A percentile compares a stretch with the other conserved stretches of the same genome.
Evolutionary conservation across 1,140 invertebrate genomes (phyloP).

Genomic region (Spodoptera litura): DNA sequence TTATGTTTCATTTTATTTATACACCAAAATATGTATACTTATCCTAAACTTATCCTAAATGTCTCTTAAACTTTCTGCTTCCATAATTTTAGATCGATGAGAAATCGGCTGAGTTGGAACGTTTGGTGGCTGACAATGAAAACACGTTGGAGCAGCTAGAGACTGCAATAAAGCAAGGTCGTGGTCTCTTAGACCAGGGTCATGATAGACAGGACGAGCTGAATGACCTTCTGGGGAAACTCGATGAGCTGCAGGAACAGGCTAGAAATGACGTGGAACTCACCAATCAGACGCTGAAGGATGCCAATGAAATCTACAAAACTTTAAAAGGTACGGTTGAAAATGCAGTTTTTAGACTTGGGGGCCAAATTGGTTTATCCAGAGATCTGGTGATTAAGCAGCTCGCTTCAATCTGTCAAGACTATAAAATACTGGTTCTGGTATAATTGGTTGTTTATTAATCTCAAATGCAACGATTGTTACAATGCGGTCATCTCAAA

Average conservation of each 20-base stretch:
- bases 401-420: no score
- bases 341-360: no score
- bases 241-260: constrained; percentile 90
- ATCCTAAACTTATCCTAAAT: no score
- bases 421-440: no score
- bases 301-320: constrained; percentile 94
- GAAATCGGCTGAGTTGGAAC: constrained; percentile 75
- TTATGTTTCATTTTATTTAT: neutral
- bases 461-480: no score
- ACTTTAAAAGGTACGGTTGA: constrained; percentile 91
- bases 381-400: neutral
- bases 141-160: constrained; percentile 70
- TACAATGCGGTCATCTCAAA: no score
- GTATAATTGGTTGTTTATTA: no score
- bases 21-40: neutral
- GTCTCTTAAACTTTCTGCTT: no score
- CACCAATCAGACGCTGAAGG: constrained; percentile 94
- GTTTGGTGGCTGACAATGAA: constrained; percentile 77
- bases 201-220: constrained; percentile 88
- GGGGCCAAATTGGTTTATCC: neutral
- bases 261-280: constrained; percentile 93
- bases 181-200: constrained; percentile 89
- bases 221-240: constrained; percentile 87
- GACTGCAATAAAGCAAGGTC: constrained; percentile 64
- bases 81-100: constrained; percentile 68